These are phyloP conservation scores for Meloidogyne hapla DNA, from an alignment of 1,140 invertebrate species.

Conservation along the genomic window DNA sequence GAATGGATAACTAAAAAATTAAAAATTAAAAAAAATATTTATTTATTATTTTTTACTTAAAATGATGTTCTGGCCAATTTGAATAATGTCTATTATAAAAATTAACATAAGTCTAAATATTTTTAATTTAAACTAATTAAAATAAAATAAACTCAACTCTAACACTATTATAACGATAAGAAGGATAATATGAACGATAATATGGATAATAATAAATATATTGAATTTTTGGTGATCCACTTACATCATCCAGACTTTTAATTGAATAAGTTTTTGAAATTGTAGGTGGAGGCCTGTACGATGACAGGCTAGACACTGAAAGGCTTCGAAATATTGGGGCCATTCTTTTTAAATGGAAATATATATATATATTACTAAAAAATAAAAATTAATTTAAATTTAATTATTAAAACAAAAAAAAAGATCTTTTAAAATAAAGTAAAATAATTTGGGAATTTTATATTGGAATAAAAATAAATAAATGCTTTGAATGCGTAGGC, in stretches of 20 bases:
- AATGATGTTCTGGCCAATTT: conserved; percentile 30
- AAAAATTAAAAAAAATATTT: not conserved
- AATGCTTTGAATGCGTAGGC: too few species aligned
- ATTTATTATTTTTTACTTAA: conserved; percentile 9
- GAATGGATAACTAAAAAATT: conserved; percentile 18
- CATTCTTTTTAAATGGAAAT: not conserved
- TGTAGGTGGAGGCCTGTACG: conserved; percentile 12
- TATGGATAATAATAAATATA: conserved; percentile 25
- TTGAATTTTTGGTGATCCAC: conserved; percentile 16
- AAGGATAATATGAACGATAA: conserved; percentile 24
- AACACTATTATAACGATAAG: conserved; percentile 20
- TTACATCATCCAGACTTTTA: conserved; percentile 17
- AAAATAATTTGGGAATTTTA: too few species aligned
- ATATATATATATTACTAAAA: too few species aligned
- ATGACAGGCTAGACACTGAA: conserved; percentile 8
- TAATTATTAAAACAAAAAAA: not conserved
- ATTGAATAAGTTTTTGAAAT: conserved; percentile 13
- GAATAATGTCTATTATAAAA: conserved; percentile 20
- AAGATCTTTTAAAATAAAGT: too few species aligned
- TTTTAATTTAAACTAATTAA: conserved; percentile 2
- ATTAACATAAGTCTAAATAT: conserved; percentile 17
- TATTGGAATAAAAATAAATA: too few species aligned
- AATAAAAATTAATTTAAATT: not conserved
- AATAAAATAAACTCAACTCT: not conserved
- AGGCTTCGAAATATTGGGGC: conserved; percentile 8